Evolutionary conservation across 2,797 vertebrate genomes (phyloP).

Genomic region (Darevskia nairensis): DNA sequence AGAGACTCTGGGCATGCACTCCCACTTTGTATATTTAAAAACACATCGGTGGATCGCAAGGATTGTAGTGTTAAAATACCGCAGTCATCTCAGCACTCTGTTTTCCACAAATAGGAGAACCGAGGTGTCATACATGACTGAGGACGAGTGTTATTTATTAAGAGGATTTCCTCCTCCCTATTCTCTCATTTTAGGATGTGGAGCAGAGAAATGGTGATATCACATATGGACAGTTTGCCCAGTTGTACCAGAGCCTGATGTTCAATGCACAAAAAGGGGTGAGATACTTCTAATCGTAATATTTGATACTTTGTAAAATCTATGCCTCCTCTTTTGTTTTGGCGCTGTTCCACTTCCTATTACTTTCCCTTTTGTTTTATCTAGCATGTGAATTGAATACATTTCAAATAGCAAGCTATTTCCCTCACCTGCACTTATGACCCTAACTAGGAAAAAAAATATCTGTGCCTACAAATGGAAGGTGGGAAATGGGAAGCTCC

Average conservation of each 20-base stretch:
- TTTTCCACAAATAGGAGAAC: background rate
- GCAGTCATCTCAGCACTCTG: background rate
- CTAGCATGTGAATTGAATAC: background rate
- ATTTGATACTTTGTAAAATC: background rate
- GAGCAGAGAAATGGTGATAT: slow-evolving; percentile 94
- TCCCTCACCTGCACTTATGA: background rate
- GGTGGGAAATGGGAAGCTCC: background rate
- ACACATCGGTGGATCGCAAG: background rate
- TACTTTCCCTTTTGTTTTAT: background rate
- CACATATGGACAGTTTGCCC: slow-evolving; percentile 93
- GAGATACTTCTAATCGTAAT: slow-evolving; percentile 42
- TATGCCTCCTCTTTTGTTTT: background rate
- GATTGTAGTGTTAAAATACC: background rate
- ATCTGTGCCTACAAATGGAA: background rate
- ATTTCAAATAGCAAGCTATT: background rate
- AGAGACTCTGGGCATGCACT: background rate
- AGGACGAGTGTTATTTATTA: background rate
- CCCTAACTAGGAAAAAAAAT: background rate
- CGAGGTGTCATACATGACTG: background rate
- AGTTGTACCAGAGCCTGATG: slow-evolving; percentile 97
- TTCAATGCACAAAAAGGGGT: slow-evolving; percentile 95
- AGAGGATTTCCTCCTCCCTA: background rate
- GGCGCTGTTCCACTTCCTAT: background rate
- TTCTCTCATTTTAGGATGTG: slow-evolving; percentile 82
- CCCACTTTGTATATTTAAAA: background rate